Evolutionary conservation across 1,140 invertebrate genomes (phyloP).

Genomic region (Penaeus vannamei): DNA sequence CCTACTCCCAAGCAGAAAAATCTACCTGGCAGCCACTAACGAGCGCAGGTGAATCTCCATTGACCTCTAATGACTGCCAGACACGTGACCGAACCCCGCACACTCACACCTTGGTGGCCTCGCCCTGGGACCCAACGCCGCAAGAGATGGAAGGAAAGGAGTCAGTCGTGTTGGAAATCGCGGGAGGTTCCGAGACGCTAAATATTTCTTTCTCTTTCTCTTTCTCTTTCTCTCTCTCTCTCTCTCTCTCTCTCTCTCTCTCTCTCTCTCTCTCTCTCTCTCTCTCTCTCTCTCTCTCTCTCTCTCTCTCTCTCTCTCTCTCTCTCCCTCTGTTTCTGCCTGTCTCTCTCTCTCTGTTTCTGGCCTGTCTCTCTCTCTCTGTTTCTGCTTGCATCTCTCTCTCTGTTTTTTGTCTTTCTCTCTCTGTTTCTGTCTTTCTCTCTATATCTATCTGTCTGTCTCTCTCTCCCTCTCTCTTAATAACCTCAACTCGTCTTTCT

Average conservation of each 20-base stretch:
- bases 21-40: too few relatives aligned
- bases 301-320: too few relatives aligned
- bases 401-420: too few relatives aligned
- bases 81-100: too few relatives aligned
- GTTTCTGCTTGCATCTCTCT: too few relatives aligned
- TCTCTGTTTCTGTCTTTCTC: not conserved
- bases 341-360: constrained; percentile 6
- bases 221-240: not conserved
- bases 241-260: constrained; percentile 19
- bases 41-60: too few relatives aligned
- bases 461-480: not conserved
- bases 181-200: too few relatives aligned
- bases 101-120: not conserved
- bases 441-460: too few relatives aligned
- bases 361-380: constrained; percentile 17
- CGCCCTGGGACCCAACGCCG: not conserved
- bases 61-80: too few relatives aligned
- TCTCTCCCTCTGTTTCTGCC: not conserved
- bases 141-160: not conserved
- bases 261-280: constrained; percentile 24
- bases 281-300: constrained; percentile 32
- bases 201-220: not conserved
- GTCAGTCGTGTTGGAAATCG: not conserved
- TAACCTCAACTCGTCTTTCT: too few relatives aligned
- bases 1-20: not conserved